A percentile compares a stretch with the other conserved stretches of the same genome.
Conservation (phyloP, 1,140 invertebrate species). For the Pseudomyrmex gracilis region DNA sequence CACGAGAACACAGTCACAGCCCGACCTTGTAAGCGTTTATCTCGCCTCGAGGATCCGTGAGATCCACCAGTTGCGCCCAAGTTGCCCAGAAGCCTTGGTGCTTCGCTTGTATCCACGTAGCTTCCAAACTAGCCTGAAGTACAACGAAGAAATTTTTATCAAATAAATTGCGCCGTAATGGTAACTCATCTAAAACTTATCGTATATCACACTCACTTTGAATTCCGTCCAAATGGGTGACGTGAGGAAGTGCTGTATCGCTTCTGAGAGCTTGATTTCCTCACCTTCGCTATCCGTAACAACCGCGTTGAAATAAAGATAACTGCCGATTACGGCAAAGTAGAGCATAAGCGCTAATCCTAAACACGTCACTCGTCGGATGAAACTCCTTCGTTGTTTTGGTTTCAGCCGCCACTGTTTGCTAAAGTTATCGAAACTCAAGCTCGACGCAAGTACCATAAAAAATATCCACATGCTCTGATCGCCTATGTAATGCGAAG, state of each 20-base stretch:
- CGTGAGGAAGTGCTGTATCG: conserved; percentile 95
- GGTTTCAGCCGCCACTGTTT: conserved; percentile 92
- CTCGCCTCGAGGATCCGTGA: conserved; percentile 95
- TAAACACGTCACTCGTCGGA: conserved; percentile 86
- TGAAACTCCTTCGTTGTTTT: conserved; percentile 84
- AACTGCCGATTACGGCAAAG: conserved; percentile 90
- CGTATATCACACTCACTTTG: conserved; percentile 74
- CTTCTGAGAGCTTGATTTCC: conserved; percentile 94
- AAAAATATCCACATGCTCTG: conserved; percentile 89
- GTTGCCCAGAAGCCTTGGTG: conserved; percentile 92
- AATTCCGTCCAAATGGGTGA: conserved; percentile 92
- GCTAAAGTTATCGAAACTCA: conserved; percentile 90
- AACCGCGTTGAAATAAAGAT: conserved; percentile 95
- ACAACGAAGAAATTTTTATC: neutral
- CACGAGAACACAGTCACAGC: neutral
- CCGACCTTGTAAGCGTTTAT: conserved; percentile 94
- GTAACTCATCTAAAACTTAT: neutral
- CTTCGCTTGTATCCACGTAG: conserved; percentile 91
- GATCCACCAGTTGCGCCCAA: conserved; percentile 94
- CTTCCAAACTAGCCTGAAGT: conserved; percentile 86
- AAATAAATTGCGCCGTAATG: neutral
- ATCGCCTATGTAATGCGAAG: conserved; percentile 88
- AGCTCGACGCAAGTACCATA: conserved; percentile 88
- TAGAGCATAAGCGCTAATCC: conserved; percentile 89
- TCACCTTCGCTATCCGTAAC: conserved; percentile 95